Evolutionary conservation across 2,797 vertebrate genomes (phyloP), one percentile per base, ranked within the genome.

Genomic region (Mus caroli): DNA sequence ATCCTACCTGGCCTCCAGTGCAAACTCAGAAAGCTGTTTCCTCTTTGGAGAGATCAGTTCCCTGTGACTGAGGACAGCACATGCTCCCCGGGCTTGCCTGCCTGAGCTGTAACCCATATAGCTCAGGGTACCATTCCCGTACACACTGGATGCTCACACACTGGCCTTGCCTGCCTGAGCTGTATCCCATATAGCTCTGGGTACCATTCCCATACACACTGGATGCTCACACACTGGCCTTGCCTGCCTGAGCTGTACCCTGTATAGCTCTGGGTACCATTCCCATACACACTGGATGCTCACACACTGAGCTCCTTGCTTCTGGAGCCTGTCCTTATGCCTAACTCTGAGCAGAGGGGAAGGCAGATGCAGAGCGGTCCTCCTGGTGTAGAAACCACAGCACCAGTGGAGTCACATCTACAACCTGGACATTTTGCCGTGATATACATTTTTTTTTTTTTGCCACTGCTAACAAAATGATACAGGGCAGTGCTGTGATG

Each of bases 1-100:
- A 84, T 11, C 9, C 10, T 54, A 56, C n/a, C 34, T 22, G 31
- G 78, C 76, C 62, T 40, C n/a, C 46, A 37, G 24, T 50, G 75
- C 31, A 83, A 93, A 78, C 40, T 86, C 26, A 90, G 71, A 85
- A 88, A 94, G 67, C 64, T 75, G 15, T 31, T 94, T 22, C 20
- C 6, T 89, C 80, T 88, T 78, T 13, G 69, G 86, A 78, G 58
- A 28, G 13, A 60, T 75, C 26, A 20, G 43, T 67, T 82, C 34
- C 82, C 60, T 82, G n/a, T 78, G n/a, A 91, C 26, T 34, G 7
- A 94, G 82, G 31, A 91, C 34, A 56, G 46, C 43, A 62, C 56
- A 26, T 71, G 71, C 28, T 64, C 88, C 31, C 12, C 54, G 3
- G 15, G 17, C 6, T 73, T 69, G 17, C 60, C 13, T 34, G 62